These are phyloP conservation scores for Brachionus asplanchnoidis DNA, from an alignment of 1,140 invertebrate species.

Conservation along the genomic window DNA sequence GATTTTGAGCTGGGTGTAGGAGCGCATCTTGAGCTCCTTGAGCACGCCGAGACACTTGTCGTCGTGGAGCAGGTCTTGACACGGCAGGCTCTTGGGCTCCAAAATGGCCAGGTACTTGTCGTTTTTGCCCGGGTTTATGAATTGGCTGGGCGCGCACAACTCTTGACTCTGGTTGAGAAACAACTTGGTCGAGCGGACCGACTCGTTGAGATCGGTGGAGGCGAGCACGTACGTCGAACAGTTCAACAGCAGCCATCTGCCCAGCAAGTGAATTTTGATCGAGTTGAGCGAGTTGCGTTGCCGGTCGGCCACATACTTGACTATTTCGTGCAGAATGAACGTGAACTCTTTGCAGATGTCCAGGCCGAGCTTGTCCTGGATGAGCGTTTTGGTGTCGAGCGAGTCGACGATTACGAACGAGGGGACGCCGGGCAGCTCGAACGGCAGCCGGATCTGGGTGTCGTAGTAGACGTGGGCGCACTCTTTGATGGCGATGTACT, in stretches of 20 bases:
- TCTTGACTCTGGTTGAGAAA: constrained; percentile 31
- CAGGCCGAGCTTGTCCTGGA: neutral
- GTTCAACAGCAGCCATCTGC: constrained; percentile 35
- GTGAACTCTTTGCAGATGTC: neutral
- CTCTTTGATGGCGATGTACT: constrained; percentile 16
- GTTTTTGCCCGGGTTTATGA: constrained; percentile 19
- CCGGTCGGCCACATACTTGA: neutral
- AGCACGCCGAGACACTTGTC: constrained; percentile 5
- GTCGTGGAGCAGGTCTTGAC: neutral
- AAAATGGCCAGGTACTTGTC: constrained; percentile 32
- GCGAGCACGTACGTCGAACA: neutral
- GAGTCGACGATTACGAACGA: constrained; percentile 21
- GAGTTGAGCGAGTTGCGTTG: neutral
- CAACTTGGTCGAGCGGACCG: neutral
- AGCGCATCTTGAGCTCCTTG: constrained; percentile 30
- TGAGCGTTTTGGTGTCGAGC: neutral
- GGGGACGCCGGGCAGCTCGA: neutral
- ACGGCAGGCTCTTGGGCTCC: neutral
- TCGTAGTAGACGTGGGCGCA: constrained; percentile 4
- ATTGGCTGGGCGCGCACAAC: constrained; percentile 13
- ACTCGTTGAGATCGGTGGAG: neutral
- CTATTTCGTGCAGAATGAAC: neutral
- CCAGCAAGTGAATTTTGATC: neutral
- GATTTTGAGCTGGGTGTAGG: neutral
- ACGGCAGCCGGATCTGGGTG: constrained; percentile 26